Percentiles rank a stretch among this genome's conserved stretches.
These are phyloP conservation scores for Seladonia tumulorum DNA, from an alignment of 2,888 invertebrate species.

Conservation along the genomic window DNA sequence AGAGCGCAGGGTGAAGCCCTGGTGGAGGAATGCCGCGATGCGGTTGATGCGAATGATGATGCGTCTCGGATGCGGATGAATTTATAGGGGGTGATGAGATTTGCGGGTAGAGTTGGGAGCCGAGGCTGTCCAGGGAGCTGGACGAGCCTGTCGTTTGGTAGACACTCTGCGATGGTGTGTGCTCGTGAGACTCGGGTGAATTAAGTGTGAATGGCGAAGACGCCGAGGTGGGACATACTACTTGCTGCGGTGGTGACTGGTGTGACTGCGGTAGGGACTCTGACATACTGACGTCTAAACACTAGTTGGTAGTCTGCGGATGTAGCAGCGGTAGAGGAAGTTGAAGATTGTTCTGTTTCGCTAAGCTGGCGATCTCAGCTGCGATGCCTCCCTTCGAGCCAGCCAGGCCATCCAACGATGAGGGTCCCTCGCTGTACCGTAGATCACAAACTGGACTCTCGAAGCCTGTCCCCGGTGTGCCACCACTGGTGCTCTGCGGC, in stretches of 20 bases:
- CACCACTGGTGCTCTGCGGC: slow-evolving; percentile 81
- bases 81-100: slow-evolving; percentile 72
- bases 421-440: slow-evolving; percentile 83
- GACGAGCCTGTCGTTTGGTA: slow-evolving; percentile 80
- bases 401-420: slow-evolving; percentile 80
- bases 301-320: slow-evolving; percentile 84
- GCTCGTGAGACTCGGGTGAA: slow-evolving; percentile 73
- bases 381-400: slow-evolving; percentile 80
- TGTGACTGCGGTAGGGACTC: slow-evolving; percentile 76
- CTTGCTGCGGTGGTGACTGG: slow-evolving; percentile 75
- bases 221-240: slow-evolving; percentile 78
- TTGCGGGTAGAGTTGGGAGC: slow-evolving; percentile 76
- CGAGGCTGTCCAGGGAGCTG: slow-evolving; percentile 70
- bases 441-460: slow-evolving; percentile 83
- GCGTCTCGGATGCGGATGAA: slow-evolving; percentile 70
- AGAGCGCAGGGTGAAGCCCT: slow-evolving; percentile 82
- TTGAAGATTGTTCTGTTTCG: slow-evolving; percentile 83
- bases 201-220: slow-evolving; percentile 77
- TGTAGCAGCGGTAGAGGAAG: slow-evolving; percentile 83
- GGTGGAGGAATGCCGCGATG: slow-evolving; percentile 79
- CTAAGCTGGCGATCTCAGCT: slow-evolving; percentile 82
- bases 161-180: slow-evolving; percentile 80
- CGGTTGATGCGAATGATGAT: slow-evolving; percentile 74
- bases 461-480: slow-evolving; percentile 81
- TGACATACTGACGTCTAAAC: slow-evolving; percentile 80